Evolutionary conservation across 2,888 invertebrate genomes (phyloP).

Genomic region (Chrysolina oricalcia): DNA sequence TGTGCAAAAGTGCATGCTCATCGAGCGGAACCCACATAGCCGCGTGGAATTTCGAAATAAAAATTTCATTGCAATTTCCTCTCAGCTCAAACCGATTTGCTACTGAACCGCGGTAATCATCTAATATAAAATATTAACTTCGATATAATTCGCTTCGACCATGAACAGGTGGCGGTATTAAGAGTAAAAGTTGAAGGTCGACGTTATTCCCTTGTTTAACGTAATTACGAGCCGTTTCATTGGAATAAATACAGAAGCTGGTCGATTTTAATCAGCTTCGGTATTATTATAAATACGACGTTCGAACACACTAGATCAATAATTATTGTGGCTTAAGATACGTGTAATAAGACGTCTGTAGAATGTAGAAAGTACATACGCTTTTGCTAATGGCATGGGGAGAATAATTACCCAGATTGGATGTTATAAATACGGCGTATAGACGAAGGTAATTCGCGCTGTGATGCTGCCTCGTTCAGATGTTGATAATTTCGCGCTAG

Average conservation of each 20-base stretch:
- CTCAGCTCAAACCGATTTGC: slow-evolving; percentile 15
- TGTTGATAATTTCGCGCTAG: neutral
- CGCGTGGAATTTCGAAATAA: slow-evolving; percentile 11
- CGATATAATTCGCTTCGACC: slow-evolving; percentile 34
- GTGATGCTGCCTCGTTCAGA: neutral
- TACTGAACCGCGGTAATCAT: slow-evolving; percentile 19
- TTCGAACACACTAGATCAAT: slow-evolving; percentile 41
- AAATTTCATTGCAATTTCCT: slow-evolving; percentile 24
- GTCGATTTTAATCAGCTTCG: slow-evolving; percentile 48
- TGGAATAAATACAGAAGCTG: slow-evolving; percentile 52
- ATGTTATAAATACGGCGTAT: slow-evolving; percentile 44
- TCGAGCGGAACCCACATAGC: slow-evolving; percentile 5
- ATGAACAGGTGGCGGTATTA: slow-evolving; percentile 50
- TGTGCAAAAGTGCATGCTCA: neutral
- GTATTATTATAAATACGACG: slow-evolving; percentile 47
- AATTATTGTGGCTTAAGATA: slow-evolving; percentile 43
- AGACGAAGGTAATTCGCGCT: slow-evolving; percentile 40
- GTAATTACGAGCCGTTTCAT: slow-evolving; percentile 53
- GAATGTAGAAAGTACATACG: slow-evolving; percentile 40
- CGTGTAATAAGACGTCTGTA: slow-evolving; percentile 37
- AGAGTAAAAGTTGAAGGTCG: slow-evolving; percentile 57
- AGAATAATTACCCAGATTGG: slow-evolving; percentile 48
- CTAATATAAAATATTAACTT: slow-evolving; percentile 16
- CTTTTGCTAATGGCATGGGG: slow-evolving; percentile 37
- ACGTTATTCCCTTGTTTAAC: slow-evolving; percentile 48